Percentiles rank a stretch among this genome's conserved stretches.
Conservation (phyloP, 2,888 invertebrate genomes). For the Crematogaster levior region DNA sequence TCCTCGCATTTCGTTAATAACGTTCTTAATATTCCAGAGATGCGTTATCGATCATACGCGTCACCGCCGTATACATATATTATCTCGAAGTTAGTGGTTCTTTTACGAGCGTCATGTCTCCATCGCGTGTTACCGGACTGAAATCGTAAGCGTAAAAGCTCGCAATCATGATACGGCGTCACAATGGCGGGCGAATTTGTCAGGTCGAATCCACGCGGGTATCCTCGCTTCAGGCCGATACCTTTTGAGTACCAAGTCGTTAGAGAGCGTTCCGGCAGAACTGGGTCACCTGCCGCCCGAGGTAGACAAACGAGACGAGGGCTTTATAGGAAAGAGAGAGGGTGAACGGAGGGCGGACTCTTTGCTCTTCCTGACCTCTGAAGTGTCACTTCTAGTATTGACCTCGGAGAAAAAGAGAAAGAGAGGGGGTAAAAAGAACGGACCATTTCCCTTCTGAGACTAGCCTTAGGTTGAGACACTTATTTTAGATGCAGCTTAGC, state of each 20-base stretch:
- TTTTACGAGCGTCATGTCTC: conserved; percentile 13
- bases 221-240: conserved; percentile 28
- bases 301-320: conserved; percentile 77
- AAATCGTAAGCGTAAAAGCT: conserved; percentile 37
- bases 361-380: conserved; percentile 77
- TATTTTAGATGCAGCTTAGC: conserved; percentile 49
- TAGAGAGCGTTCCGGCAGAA: conserved; percentile 68
- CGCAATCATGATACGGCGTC: conserved; percentile 5
- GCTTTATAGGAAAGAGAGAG: conserved; percentile 60
- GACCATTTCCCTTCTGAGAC: conserved; percentile 46
- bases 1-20: background rate
- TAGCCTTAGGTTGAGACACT: conserved; percentile 56
- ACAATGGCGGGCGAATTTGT: conserved; percentile 31
- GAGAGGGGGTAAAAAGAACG: background rate
- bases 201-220: conserved; percentile 12
- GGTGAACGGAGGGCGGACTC: conserved; percentile 60
- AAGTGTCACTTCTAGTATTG: conserved; percentile 78
- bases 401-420: conserved; percentile 60
- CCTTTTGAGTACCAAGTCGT: conserved; percentile 36
- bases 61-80: background rate
- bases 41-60: background rate
- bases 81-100: conserved; percentile 1
- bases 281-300: conserved; percentile 81
- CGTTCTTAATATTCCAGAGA: background rate
- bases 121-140: background rate